Evolutionary conservation across 2,113 vertebrate genomes (phyloP), one percentile per base, ranked within the genome.

Genomic region (Rattus rattus): DNA sequence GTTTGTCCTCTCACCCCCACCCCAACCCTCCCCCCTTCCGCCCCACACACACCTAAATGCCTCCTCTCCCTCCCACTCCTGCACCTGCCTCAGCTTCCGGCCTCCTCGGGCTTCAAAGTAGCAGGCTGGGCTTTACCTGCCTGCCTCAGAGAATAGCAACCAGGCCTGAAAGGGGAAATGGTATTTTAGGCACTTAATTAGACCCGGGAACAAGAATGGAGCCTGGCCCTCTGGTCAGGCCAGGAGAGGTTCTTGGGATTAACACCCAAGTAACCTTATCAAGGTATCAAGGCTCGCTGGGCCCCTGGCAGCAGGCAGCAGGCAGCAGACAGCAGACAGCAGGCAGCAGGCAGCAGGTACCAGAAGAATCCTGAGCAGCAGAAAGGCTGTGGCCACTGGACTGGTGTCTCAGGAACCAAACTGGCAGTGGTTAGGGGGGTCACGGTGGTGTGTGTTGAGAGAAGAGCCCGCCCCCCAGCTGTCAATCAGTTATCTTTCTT

Each of bases 211-310:
- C 98, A 98, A 98, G 98, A 99, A 98, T 97, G 98, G 98, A 97
- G 97, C 97, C 97, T 96, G 98, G 87, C 90, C 96, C 95, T 67
- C 2, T 39, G 95, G 97, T 97, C 98, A 97, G 96, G 98, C 98
- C 97, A 59, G 90, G 94, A 96, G 94, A 94, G 96, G 98, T 98
- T 98, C 98, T 98, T 95, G 91, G 95, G 99, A 99, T 99, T 99
- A 99, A 98, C 98, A 98, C 98, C 97, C 98, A 98, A 98, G 97
- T 98, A 98, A 99, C 98, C 98, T 98, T 97, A 98, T 98, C 98
- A 98, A 98, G 96, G 97, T 97, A 98, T 98, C 98, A 98, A 98
- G 96, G 96, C 97, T 92, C 86, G 69, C 92, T 3, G 49, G 88
- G 90, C 93, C 97, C 98, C 97, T 75, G 95, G 97, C 97, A 94